Conservation (phyloP, 2,797 vertebrate species). For the Etheostoma perlongum region DNA sequence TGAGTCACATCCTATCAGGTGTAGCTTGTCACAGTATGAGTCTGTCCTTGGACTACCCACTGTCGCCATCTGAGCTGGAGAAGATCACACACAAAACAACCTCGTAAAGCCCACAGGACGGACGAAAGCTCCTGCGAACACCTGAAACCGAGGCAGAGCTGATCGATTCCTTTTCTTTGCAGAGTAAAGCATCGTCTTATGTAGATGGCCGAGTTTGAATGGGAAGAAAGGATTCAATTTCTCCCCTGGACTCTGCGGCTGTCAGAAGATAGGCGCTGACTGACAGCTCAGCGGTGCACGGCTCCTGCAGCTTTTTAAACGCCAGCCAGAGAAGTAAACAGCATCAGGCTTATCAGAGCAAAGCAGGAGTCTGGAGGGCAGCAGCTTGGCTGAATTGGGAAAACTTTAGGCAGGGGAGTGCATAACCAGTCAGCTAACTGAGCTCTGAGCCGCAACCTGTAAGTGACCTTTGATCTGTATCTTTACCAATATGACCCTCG, state of each 20-base stretch:
- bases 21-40: slow-evolving; percentile 35
- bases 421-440: slow-evolving; percentile 50
- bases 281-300: slow-evolving; percentile 81
- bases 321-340: slow-evolving; percentile 81
- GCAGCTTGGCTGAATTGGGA: slow-evolving; percentile 65
- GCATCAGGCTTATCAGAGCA: slow-evolving; percentile 83
- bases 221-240: slow-evolving; percentile 82
- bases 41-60: slow-evolving; percentile 57
- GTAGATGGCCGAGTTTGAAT: slow-evolving; percentile 77
- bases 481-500: slow-evolving; percentile 45
- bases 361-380: slow-evolving; percentile 80
- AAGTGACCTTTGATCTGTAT: slow-evolving; percentile 74
- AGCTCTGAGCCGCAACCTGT: slow-evolving; percentile 55
- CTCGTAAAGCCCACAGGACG: slow-evolving; percentile 57
- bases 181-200: slow-evolving; percentile 68
- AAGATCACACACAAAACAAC: slow-evolving; percentile 64
- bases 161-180: slow-evolving; percentile 76
- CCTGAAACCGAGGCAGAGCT: slow-evolving; percentile 74
- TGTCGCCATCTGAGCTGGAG: slow-evolving; percentile 49
- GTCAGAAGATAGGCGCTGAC: slow-evolving; percentile 83
- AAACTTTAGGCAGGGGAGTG: slow-evolving; percentile 58
- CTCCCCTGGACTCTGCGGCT: slow-evolving; percentile 72
- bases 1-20: slow-evolving; percentile 33
- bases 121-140: slow-evolving; percentile 55
- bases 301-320: slow-evolving; percentile 74